Base-by-base conservation (phyloP, 2,888 invertebrate species). In the Taphrorychus bicolor region DNA sequence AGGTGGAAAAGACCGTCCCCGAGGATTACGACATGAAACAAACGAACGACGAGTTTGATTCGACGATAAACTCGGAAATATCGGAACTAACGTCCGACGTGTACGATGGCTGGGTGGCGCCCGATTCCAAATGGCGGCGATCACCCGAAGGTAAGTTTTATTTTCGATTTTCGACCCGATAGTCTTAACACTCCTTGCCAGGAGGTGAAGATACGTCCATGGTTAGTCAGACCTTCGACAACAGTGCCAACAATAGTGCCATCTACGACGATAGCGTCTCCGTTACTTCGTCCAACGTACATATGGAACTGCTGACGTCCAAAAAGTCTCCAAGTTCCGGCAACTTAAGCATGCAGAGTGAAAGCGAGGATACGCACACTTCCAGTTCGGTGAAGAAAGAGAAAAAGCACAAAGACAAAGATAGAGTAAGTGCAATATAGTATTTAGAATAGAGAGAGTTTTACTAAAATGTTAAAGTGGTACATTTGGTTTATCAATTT, bases 91-190 rank as follows among this genome's bases (percentile, higher is more conserved):
- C 82, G 2, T 82, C 82, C 14, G 84, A 84, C 69, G 84, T 85
- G 3, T 85, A 85, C 69, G 86, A 87, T 72, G 84, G 82, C 54
- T 91, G 91, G 91, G 85, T 89, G 21, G 83, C 83, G 18, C 84
- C 87, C 0, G 90, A 91, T 79, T 87, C 88, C 0, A 90, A 89
- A 75, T 87, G 88, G 80, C 84, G 92, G 66, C 85, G 91, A 73
- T 92, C 92, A 51, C 92, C 92, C 0, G 92, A 92, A 85, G 92
- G 91, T 84, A 59, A 32, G 9, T 3, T 2, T 32, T 11, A 32
- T 32, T 32, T 32, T 32, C 11, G 11, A 32, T 32, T n/a, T 9
- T 2, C 1, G 40, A n/a, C 1, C 40, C n/a, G n/a, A n/a, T 11
- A 48, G 9, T 22, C 16, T 19, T 41, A 40, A 23, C 2, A 56